Evolutionary conservation across 2,888 invertebrate species (phyloP).

Genomic region (Mechanitis mazaeus): DNA sequence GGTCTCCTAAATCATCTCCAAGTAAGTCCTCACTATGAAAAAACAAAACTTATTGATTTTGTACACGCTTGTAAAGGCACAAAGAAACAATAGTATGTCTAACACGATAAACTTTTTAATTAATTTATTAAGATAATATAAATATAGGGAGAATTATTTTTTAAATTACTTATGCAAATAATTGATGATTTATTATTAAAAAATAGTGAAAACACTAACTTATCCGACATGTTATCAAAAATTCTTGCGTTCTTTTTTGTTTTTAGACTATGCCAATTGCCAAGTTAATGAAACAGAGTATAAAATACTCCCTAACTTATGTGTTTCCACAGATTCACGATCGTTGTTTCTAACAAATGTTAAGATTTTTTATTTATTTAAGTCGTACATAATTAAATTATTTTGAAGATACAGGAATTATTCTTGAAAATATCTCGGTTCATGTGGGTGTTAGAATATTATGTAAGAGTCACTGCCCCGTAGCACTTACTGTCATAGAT

Average conservation of each 20-base stretch:
- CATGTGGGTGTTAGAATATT: too few relatives aligned
- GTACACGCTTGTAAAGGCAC: conserved; percentile 13
- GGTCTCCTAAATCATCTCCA: conserved; percentile 70
- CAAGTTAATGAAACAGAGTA: conserved; percentile 1
- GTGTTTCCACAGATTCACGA: not conserved
- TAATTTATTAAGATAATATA: too few relatives aligned
- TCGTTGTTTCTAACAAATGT: not conserved
- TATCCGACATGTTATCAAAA: conserved; percentile 71
- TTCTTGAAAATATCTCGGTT: too few relatives aligned
- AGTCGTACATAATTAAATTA: too few relatives aligned
- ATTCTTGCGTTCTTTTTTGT: conserved; percentile 20
- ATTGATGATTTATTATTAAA: conserved; percentile 14
- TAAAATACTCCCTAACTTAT: not conserved
- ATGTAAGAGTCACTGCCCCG: too few relatives aligned
- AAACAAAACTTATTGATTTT: conserved; percentile 26
- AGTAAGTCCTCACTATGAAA: conserved; percentile 69
- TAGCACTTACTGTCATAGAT: too few relatives aligned
- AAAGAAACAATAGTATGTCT: conserved; percentile 15
- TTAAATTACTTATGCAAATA: not conserved
- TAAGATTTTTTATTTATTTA: too few relatives aligned
- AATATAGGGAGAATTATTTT: too few relatives aligned
- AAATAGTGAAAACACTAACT: conserved; percentile 50
- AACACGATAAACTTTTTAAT: conserved; percentile 4
- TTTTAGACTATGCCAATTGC: not conserved
- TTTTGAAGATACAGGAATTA: too few relatives aligned